Evolutionary conservation across 1,140 invertebrate species (phyloP).

Genomic region (Pseudomyrmex sp.): DNA sequence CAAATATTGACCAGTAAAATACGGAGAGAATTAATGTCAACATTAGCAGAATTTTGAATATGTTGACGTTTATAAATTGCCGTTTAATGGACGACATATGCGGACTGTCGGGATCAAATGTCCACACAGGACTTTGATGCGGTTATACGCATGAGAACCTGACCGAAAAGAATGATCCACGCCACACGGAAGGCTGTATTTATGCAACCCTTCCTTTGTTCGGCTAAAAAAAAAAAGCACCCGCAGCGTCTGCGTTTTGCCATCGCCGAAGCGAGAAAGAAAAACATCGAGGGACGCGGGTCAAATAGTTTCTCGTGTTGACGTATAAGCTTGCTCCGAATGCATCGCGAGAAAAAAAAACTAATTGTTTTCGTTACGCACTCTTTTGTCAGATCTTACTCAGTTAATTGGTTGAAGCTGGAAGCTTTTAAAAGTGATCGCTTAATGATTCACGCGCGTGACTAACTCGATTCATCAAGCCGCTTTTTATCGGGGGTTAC

Average conservation of each 20-base stretch:
- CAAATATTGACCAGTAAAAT: no score
- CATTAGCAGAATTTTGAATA: constrained; percentile 14
- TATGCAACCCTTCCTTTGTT: constrained; percentile 31
- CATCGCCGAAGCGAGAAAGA: background rate
- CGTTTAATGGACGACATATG: background rate
- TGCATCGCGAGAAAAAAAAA: constrained; percentile 7
- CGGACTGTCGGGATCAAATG: constrained; percentile 1
- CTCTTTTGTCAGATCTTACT: background rate
- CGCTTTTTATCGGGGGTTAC: constrained; percentile 13
- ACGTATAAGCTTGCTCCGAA: constrained; percentile 1
- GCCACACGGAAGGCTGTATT: constrained; percentile 16
- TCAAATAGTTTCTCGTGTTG: constrained; percentile 17
- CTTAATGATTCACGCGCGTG: constrained; percentile 32
- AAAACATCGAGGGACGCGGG: background rate
- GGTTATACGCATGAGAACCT: background rate
- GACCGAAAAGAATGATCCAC: constrained; percentile 4
- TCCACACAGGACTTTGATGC: background rate
- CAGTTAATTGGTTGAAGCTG: background rate
- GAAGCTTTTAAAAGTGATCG: constrained; percentile 17
- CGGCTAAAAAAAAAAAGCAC: constrained; percentile 16
- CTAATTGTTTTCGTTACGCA: constrained; percentile 12
- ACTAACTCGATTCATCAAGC: constrained; percentile 46
- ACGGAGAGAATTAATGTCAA: background rate
- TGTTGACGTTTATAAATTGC: background rate
- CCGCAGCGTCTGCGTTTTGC: constrained; percentile 31